These are phyloP conservation scores for Eremobia ochroleuca DNA, from an alignment of 2,888 invertebrate species.

Conservation along the genomic window DNA sequence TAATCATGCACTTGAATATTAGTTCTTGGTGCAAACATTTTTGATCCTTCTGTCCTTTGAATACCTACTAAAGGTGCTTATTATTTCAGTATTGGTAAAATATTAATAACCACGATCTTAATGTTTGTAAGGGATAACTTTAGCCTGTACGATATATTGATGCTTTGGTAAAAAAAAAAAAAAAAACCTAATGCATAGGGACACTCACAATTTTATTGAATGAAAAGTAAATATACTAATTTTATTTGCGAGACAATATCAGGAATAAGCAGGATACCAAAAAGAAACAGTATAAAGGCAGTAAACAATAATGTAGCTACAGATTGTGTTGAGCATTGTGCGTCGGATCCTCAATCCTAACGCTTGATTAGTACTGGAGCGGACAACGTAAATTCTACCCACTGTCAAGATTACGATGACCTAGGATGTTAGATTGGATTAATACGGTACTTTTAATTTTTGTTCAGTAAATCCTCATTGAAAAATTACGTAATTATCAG, in stretches of 20 bases:
- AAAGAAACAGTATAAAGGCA: neutral
- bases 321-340: slow-evolving; percentile 36
- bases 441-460: slow-evolving; percentile 45
- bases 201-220: neutral
- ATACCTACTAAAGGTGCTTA: neutral
- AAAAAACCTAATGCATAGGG: too few species aligned
- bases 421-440: slow-evolving; percentile 4
- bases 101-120: neutral
- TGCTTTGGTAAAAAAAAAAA: too few species aligned
- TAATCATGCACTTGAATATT: neutral
- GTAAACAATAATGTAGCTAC: slow-evolving; percentile 23
- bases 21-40: neutral
- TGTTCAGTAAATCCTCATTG: neutral
- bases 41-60: neutral
- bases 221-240: neutral
- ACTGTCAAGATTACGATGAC: slow-evolving; percentile 65
- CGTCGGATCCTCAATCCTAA: slow-evolving; percentile 58
- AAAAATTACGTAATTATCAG: neutral
- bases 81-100: neutral
- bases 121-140: neutral
- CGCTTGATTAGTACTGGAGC: slow-evolving; percentile 70
- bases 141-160: neutral
- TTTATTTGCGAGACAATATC: neutral
- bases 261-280: neutral
- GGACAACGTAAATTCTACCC: slow-evolving; percentile 67